Evolutionary conservation across 2,888 invertebrate genomes (phyloP).

Genomic region (Trissolcus japonicus): DNA sequence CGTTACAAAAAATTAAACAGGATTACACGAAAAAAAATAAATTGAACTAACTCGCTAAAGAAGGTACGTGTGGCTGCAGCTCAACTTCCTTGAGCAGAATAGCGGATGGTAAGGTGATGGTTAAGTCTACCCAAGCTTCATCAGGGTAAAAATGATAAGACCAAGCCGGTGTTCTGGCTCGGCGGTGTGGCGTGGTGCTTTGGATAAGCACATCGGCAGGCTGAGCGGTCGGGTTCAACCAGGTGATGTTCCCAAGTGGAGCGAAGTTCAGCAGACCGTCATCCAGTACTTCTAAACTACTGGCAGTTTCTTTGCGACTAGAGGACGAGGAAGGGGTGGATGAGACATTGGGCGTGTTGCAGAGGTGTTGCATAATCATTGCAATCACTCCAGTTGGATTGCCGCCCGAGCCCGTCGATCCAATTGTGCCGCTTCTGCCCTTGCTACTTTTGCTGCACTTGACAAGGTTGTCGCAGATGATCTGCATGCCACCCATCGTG

Average conservation of each 20-base stretch:
- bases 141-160: constrained; percentile 95
- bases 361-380: constrained; percentile 81
- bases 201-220: constrained; percentile 93
- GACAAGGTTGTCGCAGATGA: constrained; percentile 88
- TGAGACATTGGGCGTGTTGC: constrained; percentile 76
- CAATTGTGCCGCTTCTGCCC: constrained; percentile 79
- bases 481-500: constrained; percentile 85
- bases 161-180: constrained; percentile 95
- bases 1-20: too few relatives aligned
- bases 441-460: constrained; percentile 68
- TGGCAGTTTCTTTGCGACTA: constrained; percentile 70
- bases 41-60: constrained; percentile 82
- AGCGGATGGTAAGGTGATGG: constrained; percentile 91
- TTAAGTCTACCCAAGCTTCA: constrained; percentile 92
- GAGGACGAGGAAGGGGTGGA: constrained; percentile 69
- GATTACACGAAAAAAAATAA: not conserved
- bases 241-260: constrained; percentile 88
- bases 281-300: constrained; percentile 80
- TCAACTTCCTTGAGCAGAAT: constrained; percentile 92
- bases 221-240: constrained; percentile 90
- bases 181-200: constrained; percentile 86
- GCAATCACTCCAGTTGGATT: constrained; percentile 74
- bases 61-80: constrained; percentile 89
- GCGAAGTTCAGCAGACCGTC: constrained; percentile 92
- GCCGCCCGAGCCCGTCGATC: constrained; percentile 58